Percentiles rank a stretch among this genome's conserved stretches.
Evolutionary conservation across 2,797 vertebrate species (phyloP).

Genomic region (Gadopsis marmoratus): DNA sequence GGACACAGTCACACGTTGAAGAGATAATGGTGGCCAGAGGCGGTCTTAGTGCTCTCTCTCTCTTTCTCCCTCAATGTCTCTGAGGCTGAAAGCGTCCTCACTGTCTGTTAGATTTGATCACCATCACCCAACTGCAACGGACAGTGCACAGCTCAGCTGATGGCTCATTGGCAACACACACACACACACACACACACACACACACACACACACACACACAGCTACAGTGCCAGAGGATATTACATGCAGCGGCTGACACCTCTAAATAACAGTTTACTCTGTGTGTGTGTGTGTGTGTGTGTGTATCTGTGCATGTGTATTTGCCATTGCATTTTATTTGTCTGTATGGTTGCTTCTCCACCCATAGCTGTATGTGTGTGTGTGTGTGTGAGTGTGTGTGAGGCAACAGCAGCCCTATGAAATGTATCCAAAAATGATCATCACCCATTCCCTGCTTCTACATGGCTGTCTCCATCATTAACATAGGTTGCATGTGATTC

Average conservation of each 20-base stretch:
- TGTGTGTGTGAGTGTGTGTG: conserved; percentile 21
- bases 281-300: conserved; percentile 50
- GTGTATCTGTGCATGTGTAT: conserved; percentile 41
- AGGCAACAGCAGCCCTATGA: conserved; percentile 51
- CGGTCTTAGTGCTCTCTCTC: conserved; percentile 58
- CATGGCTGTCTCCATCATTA: conserved; percentile 60
- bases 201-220: conserved; percentile 47
- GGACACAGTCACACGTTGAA: conserved; percentile 81
- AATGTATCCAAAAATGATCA: conserved; percentile 70
- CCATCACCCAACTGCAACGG: conserved; percentile 79
- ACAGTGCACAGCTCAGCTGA: conserved; percentile 76
- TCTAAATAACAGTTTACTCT: conserved; percentile 83
- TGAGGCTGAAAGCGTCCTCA: conserved; percentile 76
- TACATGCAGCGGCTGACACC: conserved; percentile 80
- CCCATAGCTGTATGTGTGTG: conserved; percentile 25
- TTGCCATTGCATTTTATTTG: conserved; percentile 46
- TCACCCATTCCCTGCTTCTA: conserved; percentile 46
- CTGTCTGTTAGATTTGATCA: conserved; percentile 85
- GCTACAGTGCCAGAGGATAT: conserved; percentile 79
- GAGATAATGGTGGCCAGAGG: conserved; percentile 84
- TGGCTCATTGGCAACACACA: conserved; percentile 63
- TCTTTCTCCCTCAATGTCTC: conserved; percentile 56
- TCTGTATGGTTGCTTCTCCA: conserved; percentile 41
- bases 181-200: conserved; percentile 37
- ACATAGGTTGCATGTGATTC: conserved; percentile 52